Base-by-base conservation (phyloP, 2,888 invertebrate species). In the Netelia melanura region DNA sequence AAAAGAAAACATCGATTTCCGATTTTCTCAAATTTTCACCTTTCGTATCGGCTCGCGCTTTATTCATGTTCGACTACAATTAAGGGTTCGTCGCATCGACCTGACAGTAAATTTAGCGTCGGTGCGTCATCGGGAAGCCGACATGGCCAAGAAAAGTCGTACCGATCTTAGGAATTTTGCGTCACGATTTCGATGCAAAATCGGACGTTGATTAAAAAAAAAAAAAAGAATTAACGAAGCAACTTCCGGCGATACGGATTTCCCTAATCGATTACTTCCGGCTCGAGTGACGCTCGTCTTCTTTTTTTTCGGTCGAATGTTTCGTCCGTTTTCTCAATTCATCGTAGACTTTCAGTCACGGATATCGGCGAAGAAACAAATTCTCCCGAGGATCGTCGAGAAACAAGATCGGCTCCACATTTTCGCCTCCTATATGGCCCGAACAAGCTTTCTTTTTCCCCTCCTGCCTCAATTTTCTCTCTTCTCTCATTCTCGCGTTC, bases 11-110 rank as follows among this genome's bases (percentile, higher is more conserved):
- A 6, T 48, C 11, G 48, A 48, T 48, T 14, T 21, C 6, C 23
- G 17, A 64, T 54, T 79, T 52, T 62, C 30, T 43, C 6, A 0
- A 25, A 30, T 30, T 21, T 11, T 77, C 64, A 74, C 72, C 72
- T 80, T 65, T 74, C 10, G 48, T 65, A 58, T 58, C 38, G 48
- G 14, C 23, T 1, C n/a, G 6, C 17, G 11, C 21, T 58, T 67
- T 52, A 80, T 67, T 61, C 72, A 80, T 80, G 72, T 65, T 71
- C 17, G 30, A 25, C 14, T 6, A 79, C 21, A 9, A 56, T 80
- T 74, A 38, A 30, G 14, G 8, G 56, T 67, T 43, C n/a, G 1
- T 56, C 14, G 43, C 23, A 10, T 30, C 23, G 43, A 10, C 21
- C 11, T 0, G 25, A 67, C 56, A 14, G 54, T 67, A 76, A 67